Base-by-base conservation (phyloP, 2,113 vertebrate species). In the Petaurus breviceps region DNA sequence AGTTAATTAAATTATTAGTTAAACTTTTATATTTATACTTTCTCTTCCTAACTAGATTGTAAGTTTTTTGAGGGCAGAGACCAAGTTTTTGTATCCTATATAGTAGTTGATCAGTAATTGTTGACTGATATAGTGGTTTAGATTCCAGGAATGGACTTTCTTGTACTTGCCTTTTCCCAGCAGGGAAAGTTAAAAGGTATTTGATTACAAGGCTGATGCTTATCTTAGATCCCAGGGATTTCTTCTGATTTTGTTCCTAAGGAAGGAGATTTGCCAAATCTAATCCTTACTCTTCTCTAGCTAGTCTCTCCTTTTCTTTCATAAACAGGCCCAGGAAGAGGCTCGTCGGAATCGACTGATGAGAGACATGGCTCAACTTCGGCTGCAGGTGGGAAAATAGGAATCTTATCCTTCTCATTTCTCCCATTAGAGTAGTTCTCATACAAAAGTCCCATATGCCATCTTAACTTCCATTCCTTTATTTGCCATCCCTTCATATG, bases 321-420 rank as follows among this genome's bases (percentile, higher is more conserved):
- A 11, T 57, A 47, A 7, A 0, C 92, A 99, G 99, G 99, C 99
- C 3, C 99, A 99, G 77, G 99, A 99, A 97, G 99, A 99, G 61
- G 99, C 99, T 51, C 99, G 99, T 8, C 98, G 99, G 89, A 99
- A 99, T 98, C 98, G 99, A 61, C 98, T 99, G 0, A 99, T 99
- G 99, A 99, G 99, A 46, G 99, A 99, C 95, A 99, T 99, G 99
- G 99, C 99, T 11, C 99, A 99, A 98, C 99, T 99, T 0, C 99
- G 99, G 0, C 99, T 99, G 8, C 99, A 99, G 99, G 99, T 99
- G 94, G 51, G 98, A 55, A 1, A 8, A 8, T 0, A 0, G 46
- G 6, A 3, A 12, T 37, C 37, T 1, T 0, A 0, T 47, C 11
- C 37, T 89, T 3, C 57, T 77, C 54, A 51, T 47, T 22, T n/a